Percentiles rank a stretch among this genome's conserved stretches.
Evolutionary conservation across 1,140 invertebrate genomes (phyloP).

Genomic region (Drosophila sturtevanti): DNA sequence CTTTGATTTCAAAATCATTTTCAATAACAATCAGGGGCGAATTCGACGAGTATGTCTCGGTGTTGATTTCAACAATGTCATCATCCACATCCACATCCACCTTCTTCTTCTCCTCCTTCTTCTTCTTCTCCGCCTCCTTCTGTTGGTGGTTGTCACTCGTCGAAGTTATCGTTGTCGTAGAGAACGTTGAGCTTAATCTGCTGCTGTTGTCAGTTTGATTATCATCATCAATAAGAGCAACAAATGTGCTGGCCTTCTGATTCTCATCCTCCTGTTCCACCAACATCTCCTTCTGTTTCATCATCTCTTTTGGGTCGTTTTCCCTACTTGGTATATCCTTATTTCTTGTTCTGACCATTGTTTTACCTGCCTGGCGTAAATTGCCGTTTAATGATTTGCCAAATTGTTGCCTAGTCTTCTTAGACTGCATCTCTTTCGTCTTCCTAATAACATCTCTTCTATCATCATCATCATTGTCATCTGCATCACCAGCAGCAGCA

Average conservation of each 20-base stretch:
- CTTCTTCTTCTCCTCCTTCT: conserved; percentile 45
- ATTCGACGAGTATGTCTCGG: conserved; percentile 17
- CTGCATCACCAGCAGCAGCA: background rate
- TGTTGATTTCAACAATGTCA: conserved; percentile 80
- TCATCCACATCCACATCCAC: too few relatives aligned
- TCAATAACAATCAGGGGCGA: conserved; percentile 48
- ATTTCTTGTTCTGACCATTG: conserved; percentile 33
- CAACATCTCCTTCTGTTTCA: conserved; percentile 15
- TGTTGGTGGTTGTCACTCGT: conserved; percentile 21
- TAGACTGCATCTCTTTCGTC: conserved; percentile 11
- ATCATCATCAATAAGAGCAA: conserved; percentile 77
- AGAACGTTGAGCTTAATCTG: conserved; percentile 23
- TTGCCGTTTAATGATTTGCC: conserved; percentile 81
- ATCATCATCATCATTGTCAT: background rate
- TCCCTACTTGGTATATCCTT: background rate
- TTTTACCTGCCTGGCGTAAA: conserved; percentile 71
- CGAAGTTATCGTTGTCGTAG: conserved; percentile 22
- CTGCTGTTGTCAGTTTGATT: conserved; percentile 78
- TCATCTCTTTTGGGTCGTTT: too few relatives aligned
- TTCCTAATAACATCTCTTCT: background rate
- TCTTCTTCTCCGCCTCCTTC: conserved; percentile 39
- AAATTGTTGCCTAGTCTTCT: conserved; percentile 65
- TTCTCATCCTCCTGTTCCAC: conserved; percentile 31
- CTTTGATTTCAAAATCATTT: conserved; percentile 81
- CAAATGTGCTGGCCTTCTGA: conserved; percentile 45